Evolutionary conservation across 2,888 invertebrate genomes (phyloP), one percentile per base, ranked within the genome.

Genomic region (Eristalinus aeneus): DNA sequence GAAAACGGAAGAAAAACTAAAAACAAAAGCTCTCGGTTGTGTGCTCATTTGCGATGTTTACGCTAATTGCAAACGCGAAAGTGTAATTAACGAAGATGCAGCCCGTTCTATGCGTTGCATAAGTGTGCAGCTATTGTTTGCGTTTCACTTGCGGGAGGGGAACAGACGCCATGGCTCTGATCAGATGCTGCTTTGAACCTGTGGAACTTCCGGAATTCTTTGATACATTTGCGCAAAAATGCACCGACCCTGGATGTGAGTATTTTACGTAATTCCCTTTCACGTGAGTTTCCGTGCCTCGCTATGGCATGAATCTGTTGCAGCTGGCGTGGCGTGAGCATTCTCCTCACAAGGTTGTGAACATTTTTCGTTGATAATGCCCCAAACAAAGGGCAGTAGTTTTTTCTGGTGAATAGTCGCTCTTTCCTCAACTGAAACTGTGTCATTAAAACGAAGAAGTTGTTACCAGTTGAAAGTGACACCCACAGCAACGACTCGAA

Each of bases 221-320:
- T 87, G 96, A 96, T 89, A 94, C 95, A 22, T 94, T 96, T 89
- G 94, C 95, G 56, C 95, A 96, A 92, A 97, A 96, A 93, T 97
- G 97, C 91, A 96, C 96, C 61, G 96, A 96, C 93, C 95, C 96
- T 77, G 95, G 96, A 90, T 97, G 96, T 97, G 94, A 96, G 97
- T 96, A 73, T 32, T 61, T 4, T 11, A 12, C n/a, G 23, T 27
- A 60, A 60, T 46, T 46, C 16, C 1, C 46, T 16, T 46, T 56
- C 56, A 23, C 56, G 56, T 56, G 56, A 12, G 12, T 56, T 20
- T n/a, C 1, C 1, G 2, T 46, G n/a, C n/a, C n/a, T 22, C 1
- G 5, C 20, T 54, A 20, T 56, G 23, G 8, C 16, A 16, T 6
- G 39, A 39, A 1, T 22, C 12, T 23, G 23, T 27, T 23, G 23